Base-by-base conservation (phyloP, 2,888 invertebrate species). In the Cordilura impudica region DNA sequence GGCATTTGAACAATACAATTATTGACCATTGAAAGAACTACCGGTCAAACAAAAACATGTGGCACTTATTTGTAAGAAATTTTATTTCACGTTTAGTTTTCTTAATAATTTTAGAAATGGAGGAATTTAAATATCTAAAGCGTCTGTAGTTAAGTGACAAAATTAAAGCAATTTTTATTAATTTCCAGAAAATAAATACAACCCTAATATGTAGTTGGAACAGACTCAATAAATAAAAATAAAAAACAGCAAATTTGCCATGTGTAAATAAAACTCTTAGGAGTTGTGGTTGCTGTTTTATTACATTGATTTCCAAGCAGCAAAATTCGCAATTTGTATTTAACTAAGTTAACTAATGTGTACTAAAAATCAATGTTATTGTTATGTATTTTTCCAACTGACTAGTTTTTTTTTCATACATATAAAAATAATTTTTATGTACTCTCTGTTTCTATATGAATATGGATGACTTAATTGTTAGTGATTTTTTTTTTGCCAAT, bases 291-390 rank as follows among this genome's bases (percentile, higher is more conserved):
- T 39, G 39, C 14, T 14, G 14, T 47, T 39, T 39, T 19, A 47
- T 47, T 2, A 19, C 47, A 18, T 16, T 18, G 8, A 8, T 47
- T 49, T 23, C 21, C n/a, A 1, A 18, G 14, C 26, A n/a, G 26
- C 26, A 26, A 51, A 31, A 63, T 35, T 49, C 21, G 19, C 63
- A 63, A 21, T 63, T 61, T 63, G 6, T 21, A 8, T 29, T 39
- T 39, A 21, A 19, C n/a, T 10, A 7, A 29, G 39, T 18, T n/a
- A 14, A 21, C 12, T 23, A 58, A 63, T 51, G 16, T 45, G 29
- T 49, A 49, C 58, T 43, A 65, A 65, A 63, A 45, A 65, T 76
- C 69, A 75, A 69, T 69, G 69, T 58, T 56, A 69, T 58, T 56
- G 47, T 23, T 54, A 39, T 49, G 31, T 65, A 23, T 16, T 63